phyloP scores from a whole-genome alignment of 1,140 invertebrate genomes.

The Zaprionus davidi region DNA sequence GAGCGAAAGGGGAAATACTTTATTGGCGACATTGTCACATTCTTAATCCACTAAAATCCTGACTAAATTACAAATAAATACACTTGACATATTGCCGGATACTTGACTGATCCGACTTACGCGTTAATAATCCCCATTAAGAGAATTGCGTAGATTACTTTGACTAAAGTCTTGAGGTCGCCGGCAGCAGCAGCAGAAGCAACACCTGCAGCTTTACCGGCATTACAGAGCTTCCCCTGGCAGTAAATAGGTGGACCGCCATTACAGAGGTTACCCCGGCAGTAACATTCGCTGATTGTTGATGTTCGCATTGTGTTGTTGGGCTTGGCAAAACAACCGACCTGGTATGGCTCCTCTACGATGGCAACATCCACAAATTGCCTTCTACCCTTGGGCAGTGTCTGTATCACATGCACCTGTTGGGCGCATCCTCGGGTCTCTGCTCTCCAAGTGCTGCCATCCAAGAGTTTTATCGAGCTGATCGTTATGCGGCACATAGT shows the following conservation, averaged over 20 bases:
- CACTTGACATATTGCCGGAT: background rate
- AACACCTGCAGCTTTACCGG: slow-evolving; percentile 7
- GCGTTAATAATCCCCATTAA: slow-evolving; percentile 15
- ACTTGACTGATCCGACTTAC: background rate
- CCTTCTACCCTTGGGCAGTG: background rate
- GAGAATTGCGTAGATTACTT: slow-evolving; percentile 8
- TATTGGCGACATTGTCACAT: background rate
- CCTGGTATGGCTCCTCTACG: slow-evolving; percentile 25
- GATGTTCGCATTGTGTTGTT: background rate
- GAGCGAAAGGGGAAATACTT: slow-evolving; percentile 1
- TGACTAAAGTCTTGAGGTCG: slow-evolving; percentile 6
- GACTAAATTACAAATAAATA: slow-evolving; percentile 3
- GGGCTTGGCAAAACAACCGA: slow-evolving; percentile 23
- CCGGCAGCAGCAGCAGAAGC: background rate
- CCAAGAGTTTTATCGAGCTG: background rate
- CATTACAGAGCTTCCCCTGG: slow-evolving; percentile 42
- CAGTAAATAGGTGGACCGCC: background rate
- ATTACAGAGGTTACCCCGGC: slow-evolving; percentile 53
- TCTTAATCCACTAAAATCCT: background rate
- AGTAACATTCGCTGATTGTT: slow-evolving; percentile 33
- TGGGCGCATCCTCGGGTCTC: slow-evolving; percentile 39
- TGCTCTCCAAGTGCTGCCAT: slow-evolving; percentile 20
- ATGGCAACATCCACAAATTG: background rate
- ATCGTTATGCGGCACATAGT: slow-evolving; percentile 50
- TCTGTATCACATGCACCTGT: slow-evolving; percentile 1